Percentiles rank a stretch among this genome's conserved stretches.
Conservation (phyloP, 2,113 vertebrate species). For the Albula goreensis region DNA sequence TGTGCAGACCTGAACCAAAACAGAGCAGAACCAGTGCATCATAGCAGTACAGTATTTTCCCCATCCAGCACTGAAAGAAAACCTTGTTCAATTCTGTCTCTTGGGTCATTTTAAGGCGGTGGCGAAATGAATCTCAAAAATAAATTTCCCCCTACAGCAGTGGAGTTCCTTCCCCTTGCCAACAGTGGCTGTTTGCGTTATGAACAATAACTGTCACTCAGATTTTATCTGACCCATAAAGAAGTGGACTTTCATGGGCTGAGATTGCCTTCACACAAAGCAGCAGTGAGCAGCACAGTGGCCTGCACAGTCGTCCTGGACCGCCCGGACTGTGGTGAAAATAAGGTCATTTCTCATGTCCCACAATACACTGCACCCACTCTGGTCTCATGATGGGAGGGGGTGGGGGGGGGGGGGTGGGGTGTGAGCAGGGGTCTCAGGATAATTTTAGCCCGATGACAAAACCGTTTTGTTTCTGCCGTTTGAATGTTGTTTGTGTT, state of each 20-base stretch:
- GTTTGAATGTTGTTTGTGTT: conserved; percentile 66
- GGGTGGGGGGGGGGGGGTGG: not conserved
- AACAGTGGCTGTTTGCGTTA: not conserved
- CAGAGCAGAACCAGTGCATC: not conserved
- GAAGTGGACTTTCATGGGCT: conserved; percentile 7
- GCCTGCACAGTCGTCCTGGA: not conserved
- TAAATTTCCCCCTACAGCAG: not conserved
- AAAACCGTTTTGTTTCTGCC: conserved; percentile 66
- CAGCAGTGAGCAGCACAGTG: conserved; percentile 4
- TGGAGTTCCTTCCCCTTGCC: not conserved
- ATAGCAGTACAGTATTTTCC: not conserved
- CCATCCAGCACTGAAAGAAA: not conserved
- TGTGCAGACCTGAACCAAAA: not conserved
- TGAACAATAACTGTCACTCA: not conserved
- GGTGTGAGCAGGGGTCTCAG: conserved; percentile 21
- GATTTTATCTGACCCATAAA: conserved; percentile 16
- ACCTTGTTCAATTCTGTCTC: not conserved
- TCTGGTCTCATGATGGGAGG: conserved; percentile 16
- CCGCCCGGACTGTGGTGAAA: conserved; percentile 22
- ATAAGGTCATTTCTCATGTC: conserved; percentile 37
- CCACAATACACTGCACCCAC: conserved; percentile 34
- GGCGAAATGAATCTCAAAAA: not conserved
- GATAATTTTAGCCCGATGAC: conserved; percentile 67
- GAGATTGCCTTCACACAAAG: not conserved
- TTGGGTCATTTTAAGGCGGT: not conserved